phyloP scores from a whole-genome alignment of 2,888 invertebrate species.

The Vanessa cardui region DNA sequence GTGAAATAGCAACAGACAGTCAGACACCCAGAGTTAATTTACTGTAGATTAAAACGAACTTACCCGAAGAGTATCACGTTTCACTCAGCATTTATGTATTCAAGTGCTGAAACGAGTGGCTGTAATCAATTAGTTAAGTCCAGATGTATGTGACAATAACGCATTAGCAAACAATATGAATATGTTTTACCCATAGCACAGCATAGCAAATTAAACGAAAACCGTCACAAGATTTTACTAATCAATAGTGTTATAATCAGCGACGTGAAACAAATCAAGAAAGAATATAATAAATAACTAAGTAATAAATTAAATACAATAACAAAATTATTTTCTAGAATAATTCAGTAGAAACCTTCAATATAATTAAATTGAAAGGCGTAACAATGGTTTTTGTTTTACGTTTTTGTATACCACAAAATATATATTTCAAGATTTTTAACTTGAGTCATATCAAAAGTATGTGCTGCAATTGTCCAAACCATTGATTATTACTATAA shows the following conservation, averaged over 20 bases:
- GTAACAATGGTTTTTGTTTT: neutral
- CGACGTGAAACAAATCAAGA: neutral
- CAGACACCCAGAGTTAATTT: too few species aligned
- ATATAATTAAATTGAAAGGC: neutral
- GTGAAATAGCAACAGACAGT: too few species aligned
- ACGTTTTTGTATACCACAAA: neutral
- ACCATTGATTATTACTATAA: too few species aligned
- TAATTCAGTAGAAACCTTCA: neutral
- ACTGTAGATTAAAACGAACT: too few species aligned
- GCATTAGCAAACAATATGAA: neutral
- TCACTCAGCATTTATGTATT: too few species aligned
- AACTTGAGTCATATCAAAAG: too few species aligned
- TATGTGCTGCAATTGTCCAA: too few species aligned
- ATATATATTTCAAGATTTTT: neutral
- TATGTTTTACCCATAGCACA: neutral
- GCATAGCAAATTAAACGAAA: neutral
- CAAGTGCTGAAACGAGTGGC: too few species aligned
- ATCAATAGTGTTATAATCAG: constrained; percentile 11
- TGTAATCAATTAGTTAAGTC: too few species aligned
- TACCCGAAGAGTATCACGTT: too few species aligned
- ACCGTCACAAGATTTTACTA: neutral
- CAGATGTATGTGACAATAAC: too few species aligned
- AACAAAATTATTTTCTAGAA: neutral
- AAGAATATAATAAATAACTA: neutral
- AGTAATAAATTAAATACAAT: neutral